Evolutionary conservation across 2,797 vertebrate genomes (phyloP), one percentile per base, ranked within the genome.

Genomic region (Trichosurus vulpecula): DNA sequence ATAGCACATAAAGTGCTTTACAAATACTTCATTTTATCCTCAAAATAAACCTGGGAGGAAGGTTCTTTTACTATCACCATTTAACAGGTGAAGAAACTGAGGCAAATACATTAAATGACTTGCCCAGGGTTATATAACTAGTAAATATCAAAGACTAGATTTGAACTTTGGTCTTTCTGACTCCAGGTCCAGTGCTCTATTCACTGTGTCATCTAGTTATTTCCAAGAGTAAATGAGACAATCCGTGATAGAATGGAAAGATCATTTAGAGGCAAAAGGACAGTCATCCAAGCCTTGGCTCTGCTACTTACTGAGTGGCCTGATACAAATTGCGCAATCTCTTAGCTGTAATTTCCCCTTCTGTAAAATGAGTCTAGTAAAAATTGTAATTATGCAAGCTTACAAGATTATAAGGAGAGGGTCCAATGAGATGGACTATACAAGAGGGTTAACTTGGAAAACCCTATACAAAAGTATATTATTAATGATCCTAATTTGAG

Each of bases 401-500:
- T 52, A 22, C 30, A 13, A 4, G 90, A 53, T 6, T 53, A 10
- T 52, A 25, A 90, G 13, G 29, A 31, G 5, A 90, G 52, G 12
- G 13, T 54, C 52, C 3, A 0, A 19, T 87, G 25, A 51, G 74
- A 87, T 51, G 41, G 74, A 87, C 41, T 51, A 4, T 25, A 9
- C 41, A 47, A 47, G 41, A 87, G 16, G 74, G 25, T 87, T 11
- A 10, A 87, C 22, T 87, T 51, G 41, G 74, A 87, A 81, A 51
- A 87, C 22, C 74, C 22, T 87, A 51, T 87, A 11, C 41, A 47
- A 47, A 87, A 87, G 41, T 47, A 47, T 87, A 87, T 87, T 47
- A 87, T 87, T n/a, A 87, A 87, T 51, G 22, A 27, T 87, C 22
- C 22, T 95, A 95, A 91, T 94, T 95, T 95, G 35, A 61, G 10